Evolutionary conservation across 2,888 invertebrate genomes (phyloP).

Genomic region (Pterostichus madidus): DNA sequence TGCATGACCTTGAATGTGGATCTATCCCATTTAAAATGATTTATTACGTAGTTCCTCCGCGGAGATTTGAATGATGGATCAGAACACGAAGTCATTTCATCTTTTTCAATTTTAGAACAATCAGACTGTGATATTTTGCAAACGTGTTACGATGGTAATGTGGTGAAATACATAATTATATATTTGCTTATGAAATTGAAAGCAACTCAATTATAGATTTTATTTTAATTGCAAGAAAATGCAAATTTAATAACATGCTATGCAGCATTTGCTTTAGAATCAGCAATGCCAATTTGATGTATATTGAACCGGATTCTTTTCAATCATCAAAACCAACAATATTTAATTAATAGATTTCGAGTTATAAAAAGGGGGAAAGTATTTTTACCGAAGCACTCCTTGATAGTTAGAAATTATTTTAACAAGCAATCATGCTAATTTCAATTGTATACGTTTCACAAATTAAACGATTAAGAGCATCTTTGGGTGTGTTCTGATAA

Average conservation of each 20-base stretch:
- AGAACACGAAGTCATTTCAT: conserved; percentile 44
- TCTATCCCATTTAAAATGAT: conserved; percentile 62
- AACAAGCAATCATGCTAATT: conserved; percentile 49
- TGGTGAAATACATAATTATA: conserved; percentile 33
- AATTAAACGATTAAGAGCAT: conserved; percentile 33
- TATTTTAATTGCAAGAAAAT: conserved; percentile 40
- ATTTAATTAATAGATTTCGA: conserved; percentile 42
- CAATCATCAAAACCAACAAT: conserved; percentile 37
- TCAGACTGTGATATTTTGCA: conserved; percentile 36
- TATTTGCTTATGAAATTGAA: conserved; percentile 41
- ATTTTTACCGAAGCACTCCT: conserved; percentile 41
- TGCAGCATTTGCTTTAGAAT: neutral
- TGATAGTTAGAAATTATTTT: conserved; percentile 44
- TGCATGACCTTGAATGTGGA: conserved; percentile 56
- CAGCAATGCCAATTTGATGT: neutral
- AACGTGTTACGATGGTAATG: conserved; percentile 12
- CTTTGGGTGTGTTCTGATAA: conserved; percentile 52
- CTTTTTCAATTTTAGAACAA: conserved; percentile 29
- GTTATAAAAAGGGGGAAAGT: conserved; percentile 46
- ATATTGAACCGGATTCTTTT: conserved; percentile 9
- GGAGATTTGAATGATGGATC: conserved; percentile 60
- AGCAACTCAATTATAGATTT: conserved; percentile 41
- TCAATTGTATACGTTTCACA: conserved; percentile 54
- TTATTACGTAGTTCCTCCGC: conserved; percentile 50
- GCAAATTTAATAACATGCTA: conserved; percentile 38